Percentiles rank a stretch among this genome's conserved stretches.
phyloP scores from a whole-genome alignment of 1,140 invertebrate species.

The Pseudomyrmex sp. region DNA sequence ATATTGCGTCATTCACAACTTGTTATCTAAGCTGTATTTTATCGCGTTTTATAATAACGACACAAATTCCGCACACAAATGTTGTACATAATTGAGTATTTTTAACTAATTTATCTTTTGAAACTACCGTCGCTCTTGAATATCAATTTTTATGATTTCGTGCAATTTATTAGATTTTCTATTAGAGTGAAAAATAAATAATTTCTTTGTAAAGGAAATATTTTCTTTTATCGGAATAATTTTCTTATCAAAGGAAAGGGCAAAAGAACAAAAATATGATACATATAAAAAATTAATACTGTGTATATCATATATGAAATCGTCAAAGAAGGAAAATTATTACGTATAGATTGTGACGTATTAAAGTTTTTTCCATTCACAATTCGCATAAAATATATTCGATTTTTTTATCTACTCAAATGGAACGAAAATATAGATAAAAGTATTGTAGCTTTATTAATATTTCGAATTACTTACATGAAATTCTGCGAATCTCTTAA shows the following conservation, averaged over 20 bases:
- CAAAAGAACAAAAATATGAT: background rate
- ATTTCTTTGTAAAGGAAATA: too few relatives aligned
- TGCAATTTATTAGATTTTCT: conserved; percentile 8
- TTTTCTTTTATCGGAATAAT: background rate
- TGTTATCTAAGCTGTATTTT: conserved; percentile 20
- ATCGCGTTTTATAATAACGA: background rate
- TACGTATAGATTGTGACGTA: too few relatives aligned
- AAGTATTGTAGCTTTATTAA: conserved; percentile 12
- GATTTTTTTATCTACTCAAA: too few relatives aligned
- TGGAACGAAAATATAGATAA: too few relatives aligned
- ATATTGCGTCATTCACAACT: conserved; percentile 27
- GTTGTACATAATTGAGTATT: background rate
- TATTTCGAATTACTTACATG: conserved; percentile 13
- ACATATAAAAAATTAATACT: too few relatives aligned
- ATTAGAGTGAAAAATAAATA: background rate
- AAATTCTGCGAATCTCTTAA: conserved; percentile 8
- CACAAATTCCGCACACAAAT: background rate
- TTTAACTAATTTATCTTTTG: background rate
- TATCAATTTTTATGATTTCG: too few relatives aligned
- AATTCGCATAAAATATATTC: too few relatives aligned
- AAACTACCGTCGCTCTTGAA: background rate
- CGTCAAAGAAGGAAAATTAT: too few relatives aligned
- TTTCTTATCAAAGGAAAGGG: background rate
- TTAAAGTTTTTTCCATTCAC: too few relatives aligned
- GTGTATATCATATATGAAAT: too few relatives aligned